Evolutionary conservation across 2,113 vertebrate species (phyloP).

Genomic region (Bothrops jararaca): DNA sequence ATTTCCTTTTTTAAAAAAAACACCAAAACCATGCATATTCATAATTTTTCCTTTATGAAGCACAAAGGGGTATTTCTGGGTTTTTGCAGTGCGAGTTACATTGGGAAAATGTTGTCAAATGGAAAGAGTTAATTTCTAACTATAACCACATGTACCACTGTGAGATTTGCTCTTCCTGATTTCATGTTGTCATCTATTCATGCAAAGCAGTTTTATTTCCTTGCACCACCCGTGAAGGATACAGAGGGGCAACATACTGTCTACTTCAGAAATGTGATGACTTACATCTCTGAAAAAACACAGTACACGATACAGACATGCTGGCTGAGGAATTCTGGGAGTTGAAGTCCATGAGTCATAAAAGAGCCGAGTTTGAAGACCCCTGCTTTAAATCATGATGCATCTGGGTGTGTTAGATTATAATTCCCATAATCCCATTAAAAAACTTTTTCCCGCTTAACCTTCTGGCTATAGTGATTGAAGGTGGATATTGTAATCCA

Average conservation of each 20-base stretch:
- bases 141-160: neutral
- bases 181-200: neutral
- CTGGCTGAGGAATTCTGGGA: too few relatives aligned
- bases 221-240: neutral
- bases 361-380: too few relatives aligned
- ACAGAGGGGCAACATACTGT: neutral
- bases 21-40: too few relatives aligned
- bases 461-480: neutral
- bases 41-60: neutral
- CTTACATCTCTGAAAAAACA: neutral
- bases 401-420: neutral
- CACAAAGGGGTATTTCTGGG: neutral
- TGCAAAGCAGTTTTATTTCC: neutral
- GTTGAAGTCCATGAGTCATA: too few relatives aligned
- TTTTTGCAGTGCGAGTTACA: neutral
- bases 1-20: neutral
- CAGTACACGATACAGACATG: neutral
- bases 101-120: neutral
- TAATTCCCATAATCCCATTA: neutral
- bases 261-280: neutral
- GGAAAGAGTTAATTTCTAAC: neutral
- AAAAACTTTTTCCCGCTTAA: neutral
- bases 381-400: neutral
- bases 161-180: neutral
- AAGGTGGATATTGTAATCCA: neutral